These are phyloP conservation scores for Miniopterus natalensis DNA, from an alignment of 2,113 vertebrate species.

Conservation along the genomic window DNA sequence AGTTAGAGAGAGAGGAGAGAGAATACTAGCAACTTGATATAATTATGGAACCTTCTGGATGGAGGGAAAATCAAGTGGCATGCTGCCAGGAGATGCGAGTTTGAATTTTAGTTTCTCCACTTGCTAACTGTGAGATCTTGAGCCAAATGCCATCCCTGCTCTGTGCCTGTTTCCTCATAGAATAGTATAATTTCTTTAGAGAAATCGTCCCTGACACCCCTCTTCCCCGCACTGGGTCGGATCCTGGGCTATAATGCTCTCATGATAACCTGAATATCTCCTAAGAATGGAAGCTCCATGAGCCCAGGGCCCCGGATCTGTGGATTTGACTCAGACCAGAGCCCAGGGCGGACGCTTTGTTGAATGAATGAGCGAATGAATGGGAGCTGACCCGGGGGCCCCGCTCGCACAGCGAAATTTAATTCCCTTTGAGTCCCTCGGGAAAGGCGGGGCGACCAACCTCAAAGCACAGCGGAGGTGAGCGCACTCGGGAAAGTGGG, in stretches of 20 bases:
- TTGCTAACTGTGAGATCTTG: neutral
- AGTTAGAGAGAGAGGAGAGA: neutral
- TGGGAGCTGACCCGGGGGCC: neutral
- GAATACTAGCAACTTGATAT: neutral
- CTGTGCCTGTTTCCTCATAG: neutral
- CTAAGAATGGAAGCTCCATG: neutral
- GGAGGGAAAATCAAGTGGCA: constrained; percentile 1
- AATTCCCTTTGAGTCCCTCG: neutral
- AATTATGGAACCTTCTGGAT: constrained; percentile 35
- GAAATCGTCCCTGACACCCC: neutral
- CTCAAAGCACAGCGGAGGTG: neutral
- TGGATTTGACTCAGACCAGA: neutral
- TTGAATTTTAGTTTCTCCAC: neutral
- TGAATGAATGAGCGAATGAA: neutral
- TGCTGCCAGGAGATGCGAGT: neutral
- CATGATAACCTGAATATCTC: neutral
- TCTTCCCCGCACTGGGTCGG: neutral
- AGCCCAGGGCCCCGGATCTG: neutral
- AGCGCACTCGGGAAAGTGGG: neutral
- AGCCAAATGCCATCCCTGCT: neutral
- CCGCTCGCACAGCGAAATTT: neutral
- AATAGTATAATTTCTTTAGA: neutral
- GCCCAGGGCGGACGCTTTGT: neutral
- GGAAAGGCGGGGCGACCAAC: neutral
- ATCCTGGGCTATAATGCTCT: neutral